Base-by-base conservation (phyloP, 1,140 invertebrate species). In the Ectropis grisescens region DNA sequence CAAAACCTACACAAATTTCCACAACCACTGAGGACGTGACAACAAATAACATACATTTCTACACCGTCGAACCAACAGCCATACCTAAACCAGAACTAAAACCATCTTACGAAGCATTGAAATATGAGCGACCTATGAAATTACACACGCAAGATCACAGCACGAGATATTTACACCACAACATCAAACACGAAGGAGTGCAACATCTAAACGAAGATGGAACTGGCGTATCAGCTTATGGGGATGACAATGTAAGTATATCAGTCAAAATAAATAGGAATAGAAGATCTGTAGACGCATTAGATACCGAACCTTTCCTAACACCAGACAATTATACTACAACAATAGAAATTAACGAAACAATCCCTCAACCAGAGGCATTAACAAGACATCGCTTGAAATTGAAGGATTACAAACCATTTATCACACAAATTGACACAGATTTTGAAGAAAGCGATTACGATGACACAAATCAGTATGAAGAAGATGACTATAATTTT, bases 161-260 rank as follows among this genome's bases (percentile, higher is more conserved):
- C 34, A 49, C 61, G 15, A 60, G 27, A 41, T 72, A 71, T 53
- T 38, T 64, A 19, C 59, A 69, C 19, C 50, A 67, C 13, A 61
- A 61, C 14, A 37, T 48, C 2, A 45, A 66, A 43, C 41, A 48
- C 6, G 51, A 44, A 19, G 75, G 70, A 10, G 42, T 80, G 3
- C 70, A 78, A 23, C 72, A 68, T 62, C 54, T 78, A 38, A 41
- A 44, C 29, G 55, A 64, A 52, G 69, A 78, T 27, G 72, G 72
- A 3, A 61, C 45, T n/a, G 62, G 57, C 16, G 52, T 67, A 9
- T 70, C 74, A 23, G 75, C 71, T 0, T 75, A 62, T 33, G 58
- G 56, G 33, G 58, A 69, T 23, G 66, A 74, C 5, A 57, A 65
- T 50, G 75, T 80, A 78, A 80, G 75, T 80, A 78, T 48, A 14